These are phyloP conservation scores for Stichodactyla mertensii DNA, from an alignment of 64 coral and sea anemone species.

Conservation along the genomic window DNA sequence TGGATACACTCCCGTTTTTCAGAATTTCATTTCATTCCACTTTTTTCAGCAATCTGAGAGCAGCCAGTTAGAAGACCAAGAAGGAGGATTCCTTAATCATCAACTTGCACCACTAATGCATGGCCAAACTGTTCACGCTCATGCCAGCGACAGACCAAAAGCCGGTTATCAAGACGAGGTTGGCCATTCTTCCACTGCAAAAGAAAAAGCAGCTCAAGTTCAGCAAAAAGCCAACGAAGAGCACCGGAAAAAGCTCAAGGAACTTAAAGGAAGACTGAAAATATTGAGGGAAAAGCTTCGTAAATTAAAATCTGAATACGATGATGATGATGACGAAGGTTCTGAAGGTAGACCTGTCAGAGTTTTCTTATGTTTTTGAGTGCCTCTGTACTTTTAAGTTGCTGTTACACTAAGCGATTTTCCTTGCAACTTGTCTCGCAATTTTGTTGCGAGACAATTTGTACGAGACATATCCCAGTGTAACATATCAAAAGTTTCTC, in stretches of 20 bases:
- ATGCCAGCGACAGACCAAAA: constrained; percentile 83
- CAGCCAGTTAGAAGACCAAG: constrained; percentile 15
- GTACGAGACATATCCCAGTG: too few relatives aligned
- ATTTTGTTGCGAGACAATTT: too few relatives aligned
- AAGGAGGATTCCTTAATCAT: constrained; percentile 32
- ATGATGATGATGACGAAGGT: background rate
- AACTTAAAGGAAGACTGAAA: constrained; percentile 59
- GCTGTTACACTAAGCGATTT: too few relatives aligned
- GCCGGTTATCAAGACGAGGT: background rate
- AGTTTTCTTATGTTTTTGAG: too few relatives aligned
- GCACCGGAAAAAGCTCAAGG: constrained; percentile 66
- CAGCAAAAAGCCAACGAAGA: constrained; percentile 68
- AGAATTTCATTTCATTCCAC: constrained; percentile 31
- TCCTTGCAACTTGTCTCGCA: too few relatives aligned
- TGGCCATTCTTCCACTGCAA: background rate
- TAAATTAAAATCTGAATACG: constrained; percentile 61
- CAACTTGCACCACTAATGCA: constrained; percentile 44
- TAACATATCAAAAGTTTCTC: too few relatives aligned
- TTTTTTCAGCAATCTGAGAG: constrained; percentile 36
- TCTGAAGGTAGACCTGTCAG: background rate
- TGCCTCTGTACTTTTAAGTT: too few relatives aligned
- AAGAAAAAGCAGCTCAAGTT: constrained; percentile 39
- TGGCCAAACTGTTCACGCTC: constrained; percentile 80
- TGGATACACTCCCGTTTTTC: background rate
- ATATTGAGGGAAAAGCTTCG: constrained; percentile 57